These are phyloP conservation scores for Cossypha niveicapilla DNA, from an alignment of 2,797 vertebrate genomes.

Conservation along the genomic window DNA sequence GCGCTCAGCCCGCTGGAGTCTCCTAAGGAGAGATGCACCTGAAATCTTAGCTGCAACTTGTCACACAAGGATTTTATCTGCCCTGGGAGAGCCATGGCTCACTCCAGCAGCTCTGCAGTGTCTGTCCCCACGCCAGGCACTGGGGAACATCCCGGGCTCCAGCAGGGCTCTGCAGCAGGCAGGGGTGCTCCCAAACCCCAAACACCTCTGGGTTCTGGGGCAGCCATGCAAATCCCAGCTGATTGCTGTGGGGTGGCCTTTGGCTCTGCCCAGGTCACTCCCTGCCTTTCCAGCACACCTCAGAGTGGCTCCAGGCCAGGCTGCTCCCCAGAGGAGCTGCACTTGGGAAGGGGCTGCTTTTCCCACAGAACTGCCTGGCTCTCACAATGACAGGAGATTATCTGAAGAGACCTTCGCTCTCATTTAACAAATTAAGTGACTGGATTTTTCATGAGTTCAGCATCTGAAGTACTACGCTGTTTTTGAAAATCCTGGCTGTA, in stretches of 20 bases:
- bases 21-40: not conserved
- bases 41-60: conserved; percentile 25
- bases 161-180: not conserved
- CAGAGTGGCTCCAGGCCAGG: not conserved
- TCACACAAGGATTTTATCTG: conserved; percentile 61
- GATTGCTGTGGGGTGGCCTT: not conserved
- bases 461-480: conserved; percentile 21
- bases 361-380: not conserved
- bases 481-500: conserved; percentile 52
- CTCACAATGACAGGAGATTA: conserved; percentile 6
- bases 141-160: conserved; percentile 36
- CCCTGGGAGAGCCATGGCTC: conserved; percentile 71
- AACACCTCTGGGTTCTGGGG: not conserved
- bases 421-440: conserved; percentile 60
- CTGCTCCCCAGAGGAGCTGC: not conserved
- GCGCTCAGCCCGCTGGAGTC: not conserved
- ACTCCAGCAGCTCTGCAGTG: conserved; percentile 1
- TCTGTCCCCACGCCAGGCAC: not conserved
- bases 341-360: not conserved
- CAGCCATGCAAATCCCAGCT: conserved; percentile 33
- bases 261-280: not conserved
- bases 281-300: not conserved
- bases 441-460: conserved; percentile 49
- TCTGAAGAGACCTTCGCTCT: conserved; percentile 50
- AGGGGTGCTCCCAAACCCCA: conserved; percentile 11